Conservation (phyloP, 2,113 vertebrate species). For the Albula goreensis region DNA sequence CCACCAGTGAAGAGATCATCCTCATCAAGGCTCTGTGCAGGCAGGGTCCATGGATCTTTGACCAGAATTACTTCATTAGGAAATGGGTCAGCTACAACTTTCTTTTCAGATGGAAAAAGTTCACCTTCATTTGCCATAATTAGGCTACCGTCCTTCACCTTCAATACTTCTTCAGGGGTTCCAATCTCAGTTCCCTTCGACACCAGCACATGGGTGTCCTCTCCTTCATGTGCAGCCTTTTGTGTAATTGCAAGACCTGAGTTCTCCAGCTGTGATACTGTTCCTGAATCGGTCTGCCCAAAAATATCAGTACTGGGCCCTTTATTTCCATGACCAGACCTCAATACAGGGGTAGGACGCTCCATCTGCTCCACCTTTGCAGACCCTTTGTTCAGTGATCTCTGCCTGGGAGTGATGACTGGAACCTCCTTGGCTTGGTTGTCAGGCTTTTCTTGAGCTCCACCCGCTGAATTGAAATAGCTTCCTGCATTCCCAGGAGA, state of each 20-base stretch:
- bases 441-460: constrained; percentile 29
- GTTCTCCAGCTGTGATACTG: background rate
- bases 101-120: background rate
- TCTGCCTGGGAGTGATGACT: constrained; percentile 63
- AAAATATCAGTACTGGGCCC: constrained; percentile 2
- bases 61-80: constrained; percentile 32
- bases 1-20: constrained; percentile 40
- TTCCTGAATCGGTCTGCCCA: background rate
- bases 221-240: background rate
- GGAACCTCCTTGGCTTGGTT: constrained; percentile 42
- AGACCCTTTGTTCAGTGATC: constrained; percentile 34
- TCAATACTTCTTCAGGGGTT: background rate
- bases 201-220: background rate
- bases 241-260: background rate
- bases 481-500: constrained; percentile 30
- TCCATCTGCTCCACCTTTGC: constrained; percentile 35
- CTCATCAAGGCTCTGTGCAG: constrained; percentile 29
- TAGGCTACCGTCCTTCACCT: background rate
- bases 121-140: background rate
- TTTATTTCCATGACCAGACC: constrained; percentile 12
- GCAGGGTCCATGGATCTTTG: constrained; percentile 49
- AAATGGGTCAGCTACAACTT: background rate
- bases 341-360: background rate
- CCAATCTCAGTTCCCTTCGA: background rate
- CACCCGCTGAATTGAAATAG: constrained; percentile 22